These are phyloP conservation scores for Lithophane semibrunnea DNA, from an alignment of 2,888 invertebrate species.

Conservation along the genomic window DNA sequence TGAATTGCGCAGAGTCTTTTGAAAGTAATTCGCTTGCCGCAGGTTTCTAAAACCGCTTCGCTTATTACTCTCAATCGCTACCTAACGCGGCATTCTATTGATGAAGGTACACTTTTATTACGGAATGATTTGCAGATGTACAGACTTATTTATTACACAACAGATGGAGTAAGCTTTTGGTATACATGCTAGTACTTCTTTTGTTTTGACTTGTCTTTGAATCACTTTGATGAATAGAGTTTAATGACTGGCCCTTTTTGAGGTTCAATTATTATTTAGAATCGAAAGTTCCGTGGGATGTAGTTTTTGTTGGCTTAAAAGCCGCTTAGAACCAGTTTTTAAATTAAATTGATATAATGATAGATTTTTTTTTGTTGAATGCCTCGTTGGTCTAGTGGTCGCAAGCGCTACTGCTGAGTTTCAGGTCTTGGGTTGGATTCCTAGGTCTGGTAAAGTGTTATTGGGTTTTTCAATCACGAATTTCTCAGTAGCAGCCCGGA, in stretches of 20 bases:
- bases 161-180: conserved; percentile 26
- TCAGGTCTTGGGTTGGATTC: neutral
- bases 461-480: neutral
- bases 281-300: conserved; percentile 10
- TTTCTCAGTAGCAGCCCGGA: neutral
- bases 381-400: neutral
- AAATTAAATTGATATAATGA: neutral
- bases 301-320: neutral
- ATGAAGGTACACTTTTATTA: conserved; percentile 69
- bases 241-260: conserved; percentile 44
- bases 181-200: conserved; percentile 39
- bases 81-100: conserved; percentile 64
- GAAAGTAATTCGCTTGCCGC: neutral
- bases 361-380: neutral
- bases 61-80: conserved; percentile 19
- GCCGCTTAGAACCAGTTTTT: neutral
- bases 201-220: conserved; percentile 47
- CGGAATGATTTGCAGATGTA: conserved; percentile 77
- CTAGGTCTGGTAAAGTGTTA: neutral
- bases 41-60: conserved; percentile 20
- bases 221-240: conserved; percentile 13
- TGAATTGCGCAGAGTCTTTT: neutral
- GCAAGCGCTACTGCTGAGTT: neutral
- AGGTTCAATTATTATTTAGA: conserved; percentile 4
- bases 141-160: conserved; percentile 63